Evolutionary conservation across 2,888 invertebrate species (phyloP).

Genomic region (Orthosia gothica): DNA sequence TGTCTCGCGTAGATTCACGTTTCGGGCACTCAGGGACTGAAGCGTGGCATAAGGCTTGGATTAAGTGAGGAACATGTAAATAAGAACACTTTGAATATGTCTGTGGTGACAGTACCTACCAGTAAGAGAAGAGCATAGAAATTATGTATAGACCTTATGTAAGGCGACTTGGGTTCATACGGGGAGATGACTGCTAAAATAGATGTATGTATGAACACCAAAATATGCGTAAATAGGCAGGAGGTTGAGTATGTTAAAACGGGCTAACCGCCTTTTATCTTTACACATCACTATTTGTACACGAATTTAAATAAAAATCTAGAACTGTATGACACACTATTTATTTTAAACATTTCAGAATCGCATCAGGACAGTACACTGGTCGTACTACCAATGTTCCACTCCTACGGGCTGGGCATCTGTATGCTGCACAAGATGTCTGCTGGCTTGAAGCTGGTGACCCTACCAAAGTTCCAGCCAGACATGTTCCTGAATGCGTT

Average conservation of each 20-base stretch:
- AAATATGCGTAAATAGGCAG: not conserved
- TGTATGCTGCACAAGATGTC: conserved; percentile 91
- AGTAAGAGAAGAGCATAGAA: too few species aligned
- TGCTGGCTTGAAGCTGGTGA: conserved; percentile 92
- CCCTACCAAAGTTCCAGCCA: conserved; percentile 94
- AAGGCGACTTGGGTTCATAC: too few species aligned
- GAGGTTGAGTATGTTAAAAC: not conserved
- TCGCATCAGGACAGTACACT: conserved; percentile 91
- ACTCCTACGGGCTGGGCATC: conserved; percentile 93
- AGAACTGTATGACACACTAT: not conserved
- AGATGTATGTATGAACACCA: too few species aligned
- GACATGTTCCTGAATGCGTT: conserved; percentile 92
- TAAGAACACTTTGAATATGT: too few species aligned
- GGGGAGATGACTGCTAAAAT: too few species aligned
- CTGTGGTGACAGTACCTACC: too few species aligned
- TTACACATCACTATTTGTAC: not conserved
- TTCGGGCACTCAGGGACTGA: too few species aligned
- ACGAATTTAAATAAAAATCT: not conserved
- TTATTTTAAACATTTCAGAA: conserved; percentile 55
- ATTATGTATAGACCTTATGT: too few species aligned
- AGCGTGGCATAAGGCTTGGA: too few species aligned
- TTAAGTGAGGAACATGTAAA: too few species aligned
- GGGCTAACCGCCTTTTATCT: not conserved
- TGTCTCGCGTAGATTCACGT: too few species aligned
- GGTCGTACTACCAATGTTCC: conserved; percentile 94